Evolutionary conservation across 2,797 vertebrate genomes (phyloP).

Genomic region (Cyclopterus lumpus): DNA sequence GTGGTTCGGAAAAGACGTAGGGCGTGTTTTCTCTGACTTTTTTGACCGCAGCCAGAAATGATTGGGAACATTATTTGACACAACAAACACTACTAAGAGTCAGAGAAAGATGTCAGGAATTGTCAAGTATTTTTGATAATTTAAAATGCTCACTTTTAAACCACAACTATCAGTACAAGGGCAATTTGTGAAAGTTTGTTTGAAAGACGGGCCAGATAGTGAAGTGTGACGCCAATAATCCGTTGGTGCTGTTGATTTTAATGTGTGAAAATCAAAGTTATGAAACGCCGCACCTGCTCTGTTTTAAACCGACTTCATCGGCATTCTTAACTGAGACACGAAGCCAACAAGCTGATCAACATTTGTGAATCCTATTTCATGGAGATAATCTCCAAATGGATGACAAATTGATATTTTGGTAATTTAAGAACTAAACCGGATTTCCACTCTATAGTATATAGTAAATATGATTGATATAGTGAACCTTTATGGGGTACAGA

Average conservation of each 20-base stretch:
- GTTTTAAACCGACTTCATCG: background rate
- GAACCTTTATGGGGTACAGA: background rate
- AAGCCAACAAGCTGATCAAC: background rate
- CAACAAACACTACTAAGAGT: background rate
- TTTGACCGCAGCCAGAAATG: background rate
- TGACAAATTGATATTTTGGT: background rate
- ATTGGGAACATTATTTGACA: background rate
- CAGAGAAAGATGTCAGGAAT: background rate
- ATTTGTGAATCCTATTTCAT: background rate
- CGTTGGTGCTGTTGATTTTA: conserved; percentile 4
- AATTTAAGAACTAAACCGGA: background rate
- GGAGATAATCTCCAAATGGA: background rate
- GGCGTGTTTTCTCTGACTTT: too few species aligned
- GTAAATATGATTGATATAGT: conserved; percentile 26
- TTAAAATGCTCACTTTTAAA: background rate
- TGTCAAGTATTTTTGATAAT: background rate
- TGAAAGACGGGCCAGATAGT: background rate
- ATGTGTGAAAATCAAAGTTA: conserved; percentile 10
- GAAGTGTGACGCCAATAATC: conserved; percentile 13
- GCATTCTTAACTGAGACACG: background rate
- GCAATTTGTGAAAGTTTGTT: background rate
- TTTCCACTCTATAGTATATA: background rate
- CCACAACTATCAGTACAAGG: background rate
- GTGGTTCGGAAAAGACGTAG: too few species aligned
- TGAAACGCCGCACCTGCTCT: background rate